Evolutionary conservation across 2,888 invertebrate genomes (phyloP), one percentile per base, ranked within the genome.

Genomic region (Aporophyla lueneburgensis): DNA sequence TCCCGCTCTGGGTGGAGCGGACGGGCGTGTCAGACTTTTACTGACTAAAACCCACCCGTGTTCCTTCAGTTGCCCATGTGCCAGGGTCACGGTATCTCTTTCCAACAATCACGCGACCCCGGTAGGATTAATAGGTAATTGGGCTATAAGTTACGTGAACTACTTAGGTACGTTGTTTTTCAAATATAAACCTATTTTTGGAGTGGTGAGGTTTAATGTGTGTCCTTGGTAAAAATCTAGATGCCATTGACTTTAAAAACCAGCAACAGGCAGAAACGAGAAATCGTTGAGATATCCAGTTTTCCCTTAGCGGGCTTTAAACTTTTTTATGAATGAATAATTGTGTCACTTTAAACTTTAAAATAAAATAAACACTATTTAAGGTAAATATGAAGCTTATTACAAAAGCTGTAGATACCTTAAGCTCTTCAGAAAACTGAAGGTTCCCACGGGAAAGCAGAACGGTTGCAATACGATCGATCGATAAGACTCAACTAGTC

Each of bases 401-500:
- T 75, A 80, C 84, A 70, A 69, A 71, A 62, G 43, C 27, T 75
- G 12, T 65, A 54, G 40, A 49, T 76, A 61, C 43, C 19, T 59
- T 54, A 78, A 74, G 63, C 46, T 75, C 61, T 58, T 76, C 72
- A 75, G 85, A 76, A 77, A 78, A 73, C 58, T 72, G 51, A 54
- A 76, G 66, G 72, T 87, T 87, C 87, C 84, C 88, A 87, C 84
- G 86, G 86, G 84, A 78, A 87, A 81, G 66, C 74, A 71, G 62
- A 87, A 74, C 46, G 62, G 65, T 73, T 79, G 80, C 82, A 80
- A 63, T 77, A 75, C 77, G 61, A 76, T 84, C 76, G 82, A 87
- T 86, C 82, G 86, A 87, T 86, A 82, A 81, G 76, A 67, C 71
- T 78, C n/a, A 72, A 43, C 72, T 70, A 67, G 73, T 81, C 76